These are phyloP conservation scores for Drosophila anceps DNA, from an alignment of 2,888 invertebrate genomes.

Conservation along the genomic window DNA sequence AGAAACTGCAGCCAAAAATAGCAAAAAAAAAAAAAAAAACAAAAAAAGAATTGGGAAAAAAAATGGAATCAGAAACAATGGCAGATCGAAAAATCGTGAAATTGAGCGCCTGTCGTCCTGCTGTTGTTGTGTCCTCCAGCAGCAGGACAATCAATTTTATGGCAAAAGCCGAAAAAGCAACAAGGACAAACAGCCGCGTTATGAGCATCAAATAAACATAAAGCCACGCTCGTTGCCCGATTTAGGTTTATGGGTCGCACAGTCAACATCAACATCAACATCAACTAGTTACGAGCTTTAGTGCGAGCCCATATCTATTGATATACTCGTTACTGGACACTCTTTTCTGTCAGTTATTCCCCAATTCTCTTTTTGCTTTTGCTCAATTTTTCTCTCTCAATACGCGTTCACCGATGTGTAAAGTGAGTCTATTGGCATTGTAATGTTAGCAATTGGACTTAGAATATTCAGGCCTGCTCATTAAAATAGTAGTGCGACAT, in stretches of 20 bases:
- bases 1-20: slow-evolving; percentile 42
- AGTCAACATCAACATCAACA: slow-evolving; percentile 58
- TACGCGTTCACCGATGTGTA: rapidly evolving
- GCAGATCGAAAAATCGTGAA: slow-evolving; percentile 41
- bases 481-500: no score
- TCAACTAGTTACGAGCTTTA: slow-evolving; percentile 53
- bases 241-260: slow-evolving; percentile 65
- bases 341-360: slow-evolving; percentile 20
- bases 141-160: slow-evolving; percentile 69
- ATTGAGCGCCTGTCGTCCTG: slow-evolving; percentile 22
- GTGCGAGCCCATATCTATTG: slow-evolving; percentile 38
- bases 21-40: background rate
- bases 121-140: slow-evolving; percentile 12
- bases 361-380: slow-evolving; percentile 4
- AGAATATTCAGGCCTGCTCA: no score
- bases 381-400: slow-evolving; percentile 1
- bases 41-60: slow-evolving; percentile 7
- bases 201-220: slow-evolving; percentile 72
- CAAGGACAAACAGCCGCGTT: slow-evolving; percentile 36
- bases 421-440: background rate
- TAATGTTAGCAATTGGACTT: no score
- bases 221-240: slow-evolving; percentile 62
- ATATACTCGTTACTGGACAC: slow-evolving; percentile 33
- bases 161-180: slow-evolving; percentile 42
- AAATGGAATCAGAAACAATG: slow-evolving; percentile 28